These are phyloP conservation scores for Enteromius anoplus DNA, from an alignment of 2,797 vertebrate genomes.

Conservation along the genomic window DNA sequence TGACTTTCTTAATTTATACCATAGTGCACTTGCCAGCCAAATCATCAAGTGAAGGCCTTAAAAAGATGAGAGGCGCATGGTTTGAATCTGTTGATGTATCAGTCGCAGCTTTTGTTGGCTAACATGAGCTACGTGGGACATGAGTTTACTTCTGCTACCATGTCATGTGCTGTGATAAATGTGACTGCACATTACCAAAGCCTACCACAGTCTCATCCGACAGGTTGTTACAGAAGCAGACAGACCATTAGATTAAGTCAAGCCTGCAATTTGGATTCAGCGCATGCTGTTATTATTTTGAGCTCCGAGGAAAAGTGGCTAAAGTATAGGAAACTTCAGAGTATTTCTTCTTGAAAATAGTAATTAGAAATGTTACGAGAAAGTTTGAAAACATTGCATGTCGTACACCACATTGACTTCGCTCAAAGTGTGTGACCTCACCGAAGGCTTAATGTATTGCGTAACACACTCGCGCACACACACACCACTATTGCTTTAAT, in stretches of 20 bases:
- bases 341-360: constrained; percentile 39
- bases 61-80: background rate
- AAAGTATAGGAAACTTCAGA: constrained; percentile 27
- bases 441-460: constrained; percentile 23
- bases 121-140: constrained; percentile 1
- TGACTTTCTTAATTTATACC: background rate
- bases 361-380: constrained; percentile 34
- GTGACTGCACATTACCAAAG: constrained; percentile 57
- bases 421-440: constrained; percentile 25
- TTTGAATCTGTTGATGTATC: background rate
- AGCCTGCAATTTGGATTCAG: constrained; percentile 61
- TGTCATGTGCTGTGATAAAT: constrained; percentile 42
- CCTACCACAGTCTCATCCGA: constrained; percentile 68
- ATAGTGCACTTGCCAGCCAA: background rate
- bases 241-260: constrained; percentile 61
- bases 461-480: constrained; percentile 43
- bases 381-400: constrained; percentile 40
- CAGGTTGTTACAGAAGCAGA: constrained; percentile 68
- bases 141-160: constrained; percentile 20
- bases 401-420: constrained; percentile 15
- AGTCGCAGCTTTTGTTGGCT: background rate
- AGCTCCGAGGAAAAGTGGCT: constrained; percentile 51
- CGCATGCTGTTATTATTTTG: constrained; percentile 66
- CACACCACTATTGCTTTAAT: constrained; percentile 46
- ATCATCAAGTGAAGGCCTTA: background rate